phyloP scores from a whole-genome alignment of 2,888 invertebrate species.

The Sphaerophoria taeniata region DNA sequence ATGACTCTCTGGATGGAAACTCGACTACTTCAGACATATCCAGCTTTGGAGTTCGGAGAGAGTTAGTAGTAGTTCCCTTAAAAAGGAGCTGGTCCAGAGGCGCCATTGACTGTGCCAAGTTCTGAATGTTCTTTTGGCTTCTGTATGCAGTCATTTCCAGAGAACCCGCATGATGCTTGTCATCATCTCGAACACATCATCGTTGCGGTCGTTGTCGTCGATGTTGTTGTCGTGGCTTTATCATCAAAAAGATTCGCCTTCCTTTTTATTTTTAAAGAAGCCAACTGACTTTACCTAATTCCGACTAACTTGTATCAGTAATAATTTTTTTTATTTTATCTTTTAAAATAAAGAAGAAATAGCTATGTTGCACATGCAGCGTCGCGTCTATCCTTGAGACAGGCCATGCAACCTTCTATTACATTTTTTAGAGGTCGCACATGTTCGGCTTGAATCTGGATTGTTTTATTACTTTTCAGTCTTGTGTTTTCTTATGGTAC shows the following conservation, averaged over 20 bases:
- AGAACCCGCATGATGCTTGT: conserved; percentile 71
- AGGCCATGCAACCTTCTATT: conserved; percentile 52
- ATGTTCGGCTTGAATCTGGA: conserved; percentile 61
- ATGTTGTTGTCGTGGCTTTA: conserved; percentile 25
- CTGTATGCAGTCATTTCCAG: conserved; percentile 53
- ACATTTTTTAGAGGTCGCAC: conserved; percentile 67
- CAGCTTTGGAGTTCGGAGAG: no score
- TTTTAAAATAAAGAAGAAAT: conserved; percentile 32
- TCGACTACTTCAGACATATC: conserved; percentile 20
- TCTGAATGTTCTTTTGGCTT: conserved; percentile 18
- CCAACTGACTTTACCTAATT: conserved; percentile 58
- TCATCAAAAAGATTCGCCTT: conserved; percentile 54
- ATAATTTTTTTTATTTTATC: conserved; percentile 27
- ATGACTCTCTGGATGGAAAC: conserved; percentile 38
- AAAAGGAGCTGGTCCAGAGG: conserved; percentile 71
- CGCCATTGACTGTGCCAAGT: conserved; percentile 53
- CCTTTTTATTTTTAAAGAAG: neutral
- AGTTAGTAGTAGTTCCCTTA: conserved; percentile 38
- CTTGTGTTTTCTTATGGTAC: conserved; percentile 8
- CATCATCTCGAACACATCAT: conserved; percentile 40
- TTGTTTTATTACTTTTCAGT: conserved; percentile 28
- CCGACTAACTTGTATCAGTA: conserved; percentile 54
- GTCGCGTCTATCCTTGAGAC: conserved; percentile 58
- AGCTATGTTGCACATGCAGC: conserved; percentile 40
- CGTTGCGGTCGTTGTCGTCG: neutral